These are phyloP conservation scores for Sclerodermus sp. DNA, from an alignment of 2,888 invertebrate genomes.

Conservation along the genomic window DNA sequence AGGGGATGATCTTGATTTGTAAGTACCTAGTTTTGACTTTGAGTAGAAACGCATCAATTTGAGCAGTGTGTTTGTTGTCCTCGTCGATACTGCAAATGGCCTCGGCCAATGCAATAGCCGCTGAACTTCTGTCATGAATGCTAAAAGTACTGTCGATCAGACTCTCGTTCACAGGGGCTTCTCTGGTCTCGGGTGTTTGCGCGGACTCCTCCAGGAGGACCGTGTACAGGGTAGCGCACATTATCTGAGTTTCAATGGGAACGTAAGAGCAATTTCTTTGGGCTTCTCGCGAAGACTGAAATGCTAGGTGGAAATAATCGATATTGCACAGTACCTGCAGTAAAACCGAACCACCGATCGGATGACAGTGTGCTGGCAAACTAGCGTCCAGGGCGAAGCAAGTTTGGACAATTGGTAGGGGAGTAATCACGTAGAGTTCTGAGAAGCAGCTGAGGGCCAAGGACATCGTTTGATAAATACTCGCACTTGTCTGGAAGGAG, in stretches of 20 bases:
- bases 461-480: constrained; percentile 80
- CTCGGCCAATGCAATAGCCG: constrained; percentile 73
- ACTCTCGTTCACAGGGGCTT: background rate
- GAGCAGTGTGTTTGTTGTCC: constrained; percentile 76
- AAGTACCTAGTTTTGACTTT: constrained; percentile 35
- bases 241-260: constrained; percentile 24
- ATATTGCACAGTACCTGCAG: constrained; percentile 63
- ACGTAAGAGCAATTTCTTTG: background rate
- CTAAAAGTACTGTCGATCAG: constrained; percentile 33
- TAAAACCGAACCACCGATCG: constrained; percentile 71
- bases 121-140: constrained; percentile 27
- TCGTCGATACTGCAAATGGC: constrained; percentile 79
- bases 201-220: constrained; percentile 49
- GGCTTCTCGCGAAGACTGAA: background rate
- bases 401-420: constrained; percentile 61
- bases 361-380: constrained; percentile 70
- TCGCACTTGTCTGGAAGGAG: constrained; percentile 67
- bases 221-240: constrained; percentile 67
- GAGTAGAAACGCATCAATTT: constrained; percentile 67
- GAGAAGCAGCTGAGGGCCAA: constrained; percentile 71
- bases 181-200: background rate
- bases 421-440: constrained; percentile 70
- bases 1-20: too few relatives aligned
- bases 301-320: too few relatives aligned
- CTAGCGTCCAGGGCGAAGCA: constrained; percentile 68